Base-by-base conservation (phyloP, 2,113 vertebrate genomes). In the Struthio camelus region DNA sequence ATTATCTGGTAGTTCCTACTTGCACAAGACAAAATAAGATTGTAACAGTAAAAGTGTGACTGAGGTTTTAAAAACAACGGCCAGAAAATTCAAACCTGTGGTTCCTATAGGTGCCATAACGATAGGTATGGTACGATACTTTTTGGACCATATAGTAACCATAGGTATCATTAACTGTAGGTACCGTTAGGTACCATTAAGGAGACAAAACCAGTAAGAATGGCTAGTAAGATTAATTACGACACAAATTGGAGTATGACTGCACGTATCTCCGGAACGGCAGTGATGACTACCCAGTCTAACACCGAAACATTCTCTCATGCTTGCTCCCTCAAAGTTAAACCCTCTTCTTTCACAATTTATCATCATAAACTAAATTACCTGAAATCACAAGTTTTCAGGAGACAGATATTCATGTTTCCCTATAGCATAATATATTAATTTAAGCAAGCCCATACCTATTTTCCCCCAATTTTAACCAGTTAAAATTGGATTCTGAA, bases 1-100 rank as follows among this genome's bases (percentile, higher is more conserved):
- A 56, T 97, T 96, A 54, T 96, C 78, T 12, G 99, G 98, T 19
- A 98, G 96, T 65, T 99, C 98, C 99, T 99, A 53, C 54, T 90
- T 67, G 83, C 71, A 32, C 38, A 93, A 54, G 88, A 95, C n/a
- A 95, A 95, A 88, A 9, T 10, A 92, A 56, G 64, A 66, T 1
- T 75, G 0, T 44, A 58, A 50, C 1, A 62, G 40, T n/a, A 80
- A 66, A 0, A 77, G 7, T 0, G 0, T 5, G 36, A 50, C 11
- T 42, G 30, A 71, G 8, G 14, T 71, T 80, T 67, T 10, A 78
- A 25, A 88, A 70, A 64, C 0, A 75, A 7, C 3, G 24, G 53
- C 9, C 32, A 66, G 15, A 34, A 90, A 89, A 70, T 80, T 92
- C n/a, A 53, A 80, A 53, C 8, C 19, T 42, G 16, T 64, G 10